Evolutionary conservation across 2,888 invertebrate species (phyloP), one percentile per base, ranked within the genome.

Genomic region (Cynaeus angustus): DNA sequence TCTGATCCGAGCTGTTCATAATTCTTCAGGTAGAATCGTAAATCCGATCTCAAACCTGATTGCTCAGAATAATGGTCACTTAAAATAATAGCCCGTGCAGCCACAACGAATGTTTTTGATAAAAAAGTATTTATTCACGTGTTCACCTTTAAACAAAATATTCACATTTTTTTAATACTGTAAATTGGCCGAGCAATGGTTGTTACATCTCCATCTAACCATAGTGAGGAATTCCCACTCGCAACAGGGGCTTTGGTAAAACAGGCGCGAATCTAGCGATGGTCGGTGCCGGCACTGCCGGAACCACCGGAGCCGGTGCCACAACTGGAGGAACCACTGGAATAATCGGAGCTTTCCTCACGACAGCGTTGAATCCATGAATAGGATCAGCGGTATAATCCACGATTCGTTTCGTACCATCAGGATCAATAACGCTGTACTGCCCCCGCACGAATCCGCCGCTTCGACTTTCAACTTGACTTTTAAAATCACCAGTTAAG

Each of bases 351-450:
- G 87, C 86, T 56, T 86, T 86, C 75, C 85, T 86, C 12, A 89
- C 89, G 45, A 88, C 87, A 67, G 88, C 88, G 77, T 89, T 88
- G 86, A 89, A 89, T 55, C 88, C 89, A 76, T 88, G 86, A 66
- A 87, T 84, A 48, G 88, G 88, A 82, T 89, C 88, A 58, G 89
- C 88, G 59, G 87, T 87, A 82, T 89, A 89, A 77, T 88, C 88
- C 9, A 89, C 89, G 75, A 86, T 83, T 70, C 88, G 85, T 70
- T 86, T 83, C 67, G 87, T 87, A 75, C 88, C 89, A 75, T 89
- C 88, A 70, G 89, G 85, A 78, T 89, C 88, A 61, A 86, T 85
- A 14, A 88, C 80, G 48, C 86, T 86, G 82, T 88, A 89, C 71
- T 86, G 84, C 62, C 88, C 88, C 74, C 86, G 87, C 53, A 89